Base-by-base conservation (phyloP, 2,888 invertebrate genomes). In the Hirtodrosophila duncani region DNA sequence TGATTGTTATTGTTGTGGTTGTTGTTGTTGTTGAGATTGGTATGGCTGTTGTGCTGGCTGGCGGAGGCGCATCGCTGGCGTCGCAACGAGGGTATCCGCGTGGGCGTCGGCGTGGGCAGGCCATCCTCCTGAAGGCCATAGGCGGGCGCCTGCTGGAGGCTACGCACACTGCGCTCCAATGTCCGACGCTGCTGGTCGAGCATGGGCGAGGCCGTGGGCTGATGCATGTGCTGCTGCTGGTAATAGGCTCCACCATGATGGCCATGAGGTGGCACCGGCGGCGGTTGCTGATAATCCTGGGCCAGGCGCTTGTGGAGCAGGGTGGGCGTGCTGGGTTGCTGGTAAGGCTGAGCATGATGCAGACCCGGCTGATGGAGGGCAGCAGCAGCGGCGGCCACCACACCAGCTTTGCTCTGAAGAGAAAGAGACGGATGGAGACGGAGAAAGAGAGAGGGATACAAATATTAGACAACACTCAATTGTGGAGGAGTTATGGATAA, bases 21-120 rank as follows among this genome's bases (percentile, higher is more conserved):
- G 27, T 16, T 45, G 8, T 14, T 61, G 23, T n/a, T 24, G 18
- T 56, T 51, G 23, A 63, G 64, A 64, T 65, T 81, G 37, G 60
- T 81, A 60, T 82, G 71, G 56, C 80, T 80, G 17, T 74, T 81
- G 29, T 72, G 68, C 44, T 77, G 75, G 37, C 79, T 74, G 38
- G 78, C 84, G 0, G 86, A 84, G 4, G 83, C 75, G 42, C 85
- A 79, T 16, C 85, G 70, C 39, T 84, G 85, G 8, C 86, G 68
- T 4, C 87, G 68, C 37, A 87, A 50, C 7, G 87, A 87, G 2
- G 87, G 84, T 41, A 86, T 84, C 21, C 84, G 67, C 23, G 84
- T 82, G 17, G 81, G 69, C 10, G 84, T 84, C 23, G 72, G 63
- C 13, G 61, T 52, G 5, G 69, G 62, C 33, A 81, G 56, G n/a